These are phyloP conservation scores for Dynastes tityus DNA, from an alignment of 2,888 invertebrate species.

Conservation along the genomic window DNA sequence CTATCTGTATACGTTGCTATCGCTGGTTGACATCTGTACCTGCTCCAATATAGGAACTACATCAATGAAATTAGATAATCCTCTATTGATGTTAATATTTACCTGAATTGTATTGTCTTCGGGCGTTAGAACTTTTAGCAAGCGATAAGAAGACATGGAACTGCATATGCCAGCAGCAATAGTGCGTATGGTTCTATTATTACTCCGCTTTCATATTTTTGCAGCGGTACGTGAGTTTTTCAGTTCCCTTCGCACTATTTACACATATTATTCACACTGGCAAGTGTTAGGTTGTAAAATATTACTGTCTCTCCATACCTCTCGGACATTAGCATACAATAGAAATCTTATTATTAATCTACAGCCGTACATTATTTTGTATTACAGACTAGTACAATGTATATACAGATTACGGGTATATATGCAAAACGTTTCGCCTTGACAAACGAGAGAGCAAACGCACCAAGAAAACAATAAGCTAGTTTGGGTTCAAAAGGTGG, in stretches of 20 bases:
- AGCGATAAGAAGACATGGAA: too few relatives aligned
- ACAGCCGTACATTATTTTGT: constrained; percentile 60
- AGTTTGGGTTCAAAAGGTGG: constrained; percentile 51
- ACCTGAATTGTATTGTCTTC: too few relatives aligned
- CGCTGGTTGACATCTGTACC: too few relatives aligned
- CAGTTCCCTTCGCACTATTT: constrained; percentile 38
- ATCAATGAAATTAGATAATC: too few relatives aligned
- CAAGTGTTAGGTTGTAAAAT: constrained; percentile 55
- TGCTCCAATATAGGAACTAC: too few relatives aligned
- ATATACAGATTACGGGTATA: constrained; percentile 42
- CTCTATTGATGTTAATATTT: too few relatives aligned
- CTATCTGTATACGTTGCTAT: too few relatives aligned
- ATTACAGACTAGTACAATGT: constrained; percentile 46
- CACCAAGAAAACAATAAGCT: constrained; percentile 45
- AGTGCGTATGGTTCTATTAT: not conserved
- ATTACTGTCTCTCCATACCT: constrained; percentile 59
- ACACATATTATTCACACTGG: constrained; percentile 52
- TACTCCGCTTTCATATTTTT: constrained; percentile 17
- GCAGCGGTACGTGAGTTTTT: constrained; percentile 8
- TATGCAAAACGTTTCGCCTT: constrained; percentile 51
- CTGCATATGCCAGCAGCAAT: too few relatives aligned
- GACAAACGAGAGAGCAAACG: constrained; percentile 47
- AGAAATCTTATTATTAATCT: constrained; percentile 62
- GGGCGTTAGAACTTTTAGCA: too few relatives aligned
- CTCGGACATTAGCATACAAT: constrained; percentile 61